Conservation (phyloP, 64 coral and sea anemone species). For the Hydrozoanthus tunicans region DNA sequence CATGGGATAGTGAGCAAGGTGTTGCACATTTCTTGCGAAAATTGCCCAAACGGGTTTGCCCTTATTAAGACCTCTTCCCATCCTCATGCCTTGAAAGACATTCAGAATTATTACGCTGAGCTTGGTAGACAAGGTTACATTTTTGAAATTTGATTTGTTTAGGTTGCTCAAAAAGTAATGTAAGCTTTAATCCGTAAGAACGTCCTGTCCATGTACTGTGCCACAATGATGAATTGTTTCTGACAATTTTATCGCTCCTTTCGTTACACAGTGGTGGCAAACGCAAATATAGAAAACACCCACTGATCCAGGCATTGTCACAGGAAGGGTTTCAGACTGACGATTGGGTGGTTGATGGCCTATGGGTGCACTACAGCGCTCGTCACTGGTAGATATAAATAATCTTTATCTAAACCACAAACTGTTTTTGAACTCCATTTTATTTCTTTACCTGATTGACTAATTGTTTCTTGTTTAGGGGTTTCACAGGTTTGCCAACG, state of each 20-base stretch:
- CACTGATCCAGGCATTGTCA: conserved; percentile 14
- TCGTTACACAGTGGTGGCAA: neutral
- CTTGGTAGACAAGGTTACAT: conserved; percentile 21
- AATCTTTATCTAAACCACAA: too few relatives aligned
- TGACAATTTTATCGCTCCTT: neutral
- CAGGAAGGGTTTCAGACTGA: conserved; percentile 9
- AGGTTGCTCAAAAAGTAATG: neutral
- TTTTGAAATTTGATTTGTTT: neutral
- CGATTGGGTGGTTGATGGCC: conserved; percentile 22
- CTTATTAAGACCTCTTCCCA: conserved; percentile 11
- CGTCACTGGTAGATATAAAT: too few relatives aligned
- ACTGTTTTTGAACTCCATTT: neutral
- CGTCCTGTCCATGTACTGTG: neutral
- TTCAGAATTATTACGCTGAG: neutral
- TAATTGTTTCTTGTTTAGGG: neutral
- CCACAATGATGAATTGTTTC: neutral
- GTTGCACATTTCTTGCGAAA: neutral
- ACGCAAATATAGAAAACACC: neutral
- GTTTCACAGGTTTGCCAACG: conserved; percentile 21
- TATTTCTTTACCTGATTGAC: too few relatives aligned
- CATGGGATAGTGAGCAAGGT: conserved; percentile 3
- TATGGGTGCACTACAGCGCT: neutral
- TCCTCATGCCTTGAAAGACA: neutral
- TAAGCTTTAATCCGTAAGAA: neutral
- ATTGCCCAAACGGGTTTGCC: neutral